Evolutionary conservation across 1,140 invertebrate genomes (phyloP).

Genomic region (Rhopalosiphum padi): DNA sequence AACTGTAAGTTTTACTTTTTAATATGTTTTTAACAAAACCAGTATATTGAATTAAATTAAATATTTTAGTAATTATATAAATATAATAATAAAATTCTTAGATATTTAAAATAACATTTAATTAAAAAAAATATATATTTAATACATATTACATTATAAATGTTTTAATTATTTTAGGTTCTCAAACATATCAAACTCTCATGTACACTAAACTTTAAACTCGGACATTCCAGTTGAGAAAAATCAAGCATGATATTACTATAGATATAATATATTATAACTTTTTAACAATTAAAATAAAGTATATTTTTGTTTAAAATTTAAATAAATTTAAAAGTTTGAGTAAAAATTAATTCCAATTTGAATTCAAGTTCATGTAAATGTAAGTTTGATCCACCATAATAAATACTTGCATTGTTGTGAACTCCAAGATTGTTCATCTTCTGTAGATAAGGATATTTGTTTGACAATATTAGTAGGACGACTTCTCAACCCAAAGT

Average conservation of each 20-base stretch:
- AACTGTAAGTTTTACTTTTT: too few relatives aligned
- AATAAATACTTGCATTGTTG: slow-evolving; percentile 47
- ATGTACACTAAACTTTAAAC: too few relatives aligned
- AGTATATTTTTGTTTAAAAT: not conserved
- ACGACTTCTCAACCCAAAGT: slow-evolving; percentile 44
- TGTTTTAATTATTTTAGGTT: too few relatives aligned
- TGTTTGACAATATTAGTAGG: slow-evolving; percentile 52
- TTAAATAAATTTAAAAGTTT: not conserved
- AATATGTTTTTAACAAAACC: not conserved
- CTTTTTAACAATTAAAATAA: not conserved
- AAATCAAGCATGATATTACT: not conserved
- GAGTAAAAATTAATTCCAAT: not conserved
- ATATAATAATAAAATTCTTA: too few relatives aligned
- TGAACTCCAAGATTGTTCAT: slow-evolving; percentile 54
- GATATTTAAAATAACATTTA: too few relatives aligned
- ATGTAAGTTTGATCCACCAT: not conserved
- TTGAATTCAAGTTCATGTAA: not conserved
- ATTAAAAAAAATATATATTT: not conserved
- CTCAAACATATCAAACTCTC: too few relatives aligned
- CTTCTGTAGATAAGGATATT: slow-evolving; percentile 50
- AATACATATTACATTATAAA: not conserved
- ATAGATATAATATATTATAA: not conserved
- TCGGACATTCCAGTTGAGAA: not conserved
- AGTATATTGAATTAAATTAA: too few relatives aligned
- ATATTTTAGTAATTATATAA: too few relatives aligned